Evolutionary conservation across 2,113 vertebrate genomes (phyloP).

Genomic region (Hippolais icterina): DNA sequence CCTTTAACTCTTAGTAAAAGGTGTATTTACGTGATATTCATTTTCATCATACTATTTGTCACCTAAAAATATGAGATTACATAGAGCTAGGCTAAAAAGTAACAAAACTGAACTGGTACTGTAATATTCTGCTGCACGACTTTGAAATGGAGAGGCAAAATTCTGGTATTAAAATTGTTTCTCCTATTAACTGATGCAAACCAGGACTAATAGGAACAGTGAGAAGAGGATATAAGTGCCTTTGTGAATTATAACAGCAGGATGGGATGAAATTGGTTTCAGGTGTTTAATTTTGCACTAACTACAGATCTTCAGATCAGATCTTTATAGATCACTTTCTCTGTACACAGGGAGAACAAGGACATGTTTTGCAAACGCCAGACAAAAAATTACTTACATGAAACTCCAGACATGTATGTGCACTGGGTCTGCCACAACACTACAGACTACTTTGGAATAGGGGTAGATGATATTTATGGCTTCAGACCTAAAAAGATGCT

Average conservation of each 20-base stretch:
- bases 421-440: slow-evolving; percentile 36
- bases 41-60: not conserved
- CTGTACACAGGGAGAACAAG: not conserved
- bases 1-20: not conserved
- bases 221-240: not conserved
- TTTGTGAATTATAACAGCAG: not conserved
- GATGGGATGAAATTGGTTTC: not conserved
- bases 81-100: not conserved
- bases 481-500: slow-evolving; percentile 62
- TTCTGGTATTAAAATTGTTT: not conserved
- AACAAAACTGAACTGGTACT: not conserved
- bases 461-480: not conserved
- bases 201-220: not conserved
- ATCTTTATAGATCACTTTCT: not conserved
- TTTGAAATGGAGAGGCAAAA: not conserved
- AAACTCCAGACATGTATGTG: not conserved
- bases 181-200: not conserved
- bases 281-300: not conserved
- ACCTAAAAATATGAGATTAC: not conserved
- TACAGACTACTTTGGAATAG: not conserved
- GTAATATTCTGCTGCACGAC: not conserved
- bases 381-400: not conserved
- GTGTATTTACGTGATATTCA: not conserved
- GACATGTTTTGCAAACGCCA: slow-evolving; percentile 40
- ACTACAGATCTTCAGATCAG: not conserved